A percentile compares a stretch with the other conserved stretches of the same genome.
phyloP scores from a whole-genome alignment of 2,888 invertebrate genomes.

The Deilephila porcellus region DNA sequence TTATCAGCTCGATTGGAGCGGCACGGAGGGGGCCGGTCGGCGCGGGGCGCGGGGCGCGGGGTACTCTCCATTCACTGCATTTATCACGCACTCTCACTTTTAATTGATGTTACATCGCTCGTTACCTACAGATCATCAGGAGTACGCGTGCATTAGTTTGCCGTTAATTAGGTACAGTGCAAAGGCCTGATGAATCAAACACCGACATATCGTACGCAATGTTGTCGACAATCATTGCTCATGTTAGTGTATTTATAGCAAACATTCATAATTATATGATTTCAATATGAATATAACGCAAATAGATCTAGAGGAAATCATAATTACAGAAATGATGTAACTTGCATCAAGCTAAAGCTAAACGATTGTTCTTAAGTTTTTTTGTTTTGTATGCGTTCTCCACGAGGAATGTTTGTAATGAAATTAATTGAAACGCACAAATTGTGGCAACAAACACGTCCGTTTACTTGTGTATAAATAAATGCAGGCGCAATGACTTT shows the following conservation, averaged over 20 bases:
- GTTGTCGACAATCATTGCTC: not conserved
- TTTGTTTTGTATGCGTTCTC: not conserved
- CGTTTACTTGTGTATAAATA: not conserved
- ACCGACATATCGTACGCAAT: not conserved
- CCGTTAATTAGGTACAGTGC: not conserved
- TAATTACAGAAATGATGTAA: not conserved
- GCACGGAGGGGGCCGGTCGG: conserved; percentile 1
- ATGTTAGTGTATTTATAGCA: not conserved
- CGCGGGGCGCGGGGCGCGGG: not conserved
- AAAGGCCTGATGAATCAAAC: not conserved
- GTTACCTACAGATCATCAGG: not conserved
- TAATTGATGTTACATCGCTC: not conserved
- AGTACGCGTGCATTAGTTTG: not conserved
- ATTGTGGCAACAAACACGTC: not conserved
- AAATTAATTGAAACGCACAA: not conserved
- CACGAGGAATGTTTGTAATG: not conserved
- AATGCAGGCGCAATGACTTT: conserved; percentile 6
- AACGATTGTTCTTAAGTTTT: not conserved
- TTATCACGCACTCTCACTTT: conserved; percentile 28
- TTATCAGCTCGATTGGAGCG: conserved; percentile 31
- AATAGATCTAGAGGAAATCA: not conserved
- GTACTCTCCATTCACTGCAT: conserved; percentile 26
- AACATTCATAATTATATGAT: not conserved
- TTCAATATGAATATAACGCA: not conserved
- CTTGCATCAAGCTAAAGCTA: not conserved